Evolutionary conservation across 2,888 invertebrate species (phyloP), one percentile per base, ranked within the genome.

Genomic region (Cheilosia soror): DNA sequence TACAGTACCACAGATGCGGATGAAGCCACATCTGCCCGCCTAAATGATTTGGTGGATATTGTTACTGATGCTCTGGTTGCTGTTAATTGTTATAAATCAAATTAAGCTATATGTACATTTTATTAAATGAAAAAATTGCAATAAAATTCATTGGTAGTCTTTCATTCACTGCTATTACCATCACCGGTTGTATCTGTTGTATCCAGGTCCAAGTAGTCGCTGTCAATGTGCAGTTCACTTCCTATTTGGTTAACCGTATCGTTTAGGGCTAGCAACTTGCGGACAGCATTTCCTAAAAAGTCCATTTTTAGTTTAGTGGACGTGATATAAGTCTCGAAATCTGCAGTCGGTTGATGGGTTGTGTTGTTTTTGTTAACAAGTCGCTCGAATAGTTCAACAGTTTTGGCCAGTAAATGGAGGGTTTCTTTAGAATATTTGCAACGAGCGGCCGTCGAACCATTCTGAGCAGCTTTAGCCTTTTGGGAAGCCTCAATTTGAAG

Each of bases 211-310:
- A 42, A 69, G 31, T 72, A 71, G 42, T 79, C 79, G 2, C 57
- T 58, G 2, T 81, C 81, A 42, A 62, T 66, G 20, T 65, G 65
- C 4, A 85, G 62, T 49, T 66, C 51, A 47, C 60, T 2, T 47
- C 20, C 65, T 29, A 89, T 88, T 49, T 89, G 87, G 13, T 87
- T 83, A 5, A 90, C 87, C 0, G 87, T 88, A n/a, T 90, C 90
- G 65, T 88, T 88, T 1, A 90, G 85, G 0, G 89, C 90, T 20
- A 90, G 87, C 5, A 92, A 75, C 63, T 91, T 91, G 1, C 92
- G 89, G 5, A 90, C 88, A 3, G 88, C 89, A 69, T 89, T 90
- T 3, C 89, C 88, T 5, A 92, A 49, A 42, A 88, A 88, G 20
- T 91, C 92, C 0, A 89, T 87, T 6, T 73, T 82, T 2, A 9